Conservation (phyloP, 2,113 vertebrate genomes). For the Lynx canadensis region DNA sequence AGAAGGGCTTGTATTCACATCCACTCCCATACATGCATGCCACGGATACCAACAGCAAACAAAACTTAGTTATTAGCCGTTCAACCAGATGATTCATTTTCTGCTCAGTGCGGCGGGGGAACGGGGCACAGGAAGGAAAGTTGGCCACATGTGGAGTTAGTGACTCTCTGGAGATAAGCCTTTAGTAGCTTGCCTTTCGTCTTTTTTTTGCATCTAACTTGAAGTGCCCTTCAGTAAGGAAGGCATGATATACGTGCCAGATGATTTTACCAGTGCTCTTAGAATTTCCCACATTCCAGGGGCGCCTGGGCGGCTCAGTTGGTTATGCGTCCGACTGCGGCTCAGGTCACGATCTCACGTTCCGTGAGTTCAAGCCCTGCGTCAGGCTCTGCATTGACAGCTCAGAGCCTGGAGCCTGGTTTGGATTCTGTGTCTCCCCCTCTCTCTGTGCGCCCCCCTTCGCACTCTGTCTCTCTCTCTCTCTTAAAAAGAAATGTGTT, state of each 20-base stretch:
- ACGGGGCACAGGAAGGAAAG: too few relatives aligned
- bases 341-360: too few relatives aligned
- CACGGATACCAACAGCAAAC: background rate
- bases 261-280: background rate
- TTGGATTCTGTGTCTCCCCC: too few relatives aligned
- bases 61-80: background rate
- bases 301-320: too few relatives aligned
- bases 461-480: too few relatives aligned
- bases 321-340: too few relatives aligned
- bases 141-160: background rate
- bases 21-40: background rate
- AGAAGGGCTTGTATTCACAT: background rate
- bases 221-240: background rate
- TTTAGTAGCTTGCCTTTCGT: background rate
- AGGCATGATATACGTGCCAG: accelerated
- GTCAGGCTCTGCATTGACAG: too few relatives aligned
- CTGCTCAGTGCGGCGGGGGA: background rate
- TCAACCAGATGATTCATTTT: background rate
- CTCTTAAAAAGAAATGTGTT: too few relatives aligned
- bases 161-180: background rate
- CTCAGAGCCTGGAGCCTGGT: too few relatives aligned
- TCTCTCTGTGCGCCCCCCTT: too few relatives aligned
- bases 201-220: background rate
- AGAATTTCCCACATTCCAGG: background rate
- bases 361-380: too few relatives aligned